A percentile compares a stretch with the other conserved stretches of the same genome.
These are phyloP conservation scores for Sceloporus undulatus DNA, from an alignment of 2,113 vertebrate species.

Conservation along the genomic window DNA sequence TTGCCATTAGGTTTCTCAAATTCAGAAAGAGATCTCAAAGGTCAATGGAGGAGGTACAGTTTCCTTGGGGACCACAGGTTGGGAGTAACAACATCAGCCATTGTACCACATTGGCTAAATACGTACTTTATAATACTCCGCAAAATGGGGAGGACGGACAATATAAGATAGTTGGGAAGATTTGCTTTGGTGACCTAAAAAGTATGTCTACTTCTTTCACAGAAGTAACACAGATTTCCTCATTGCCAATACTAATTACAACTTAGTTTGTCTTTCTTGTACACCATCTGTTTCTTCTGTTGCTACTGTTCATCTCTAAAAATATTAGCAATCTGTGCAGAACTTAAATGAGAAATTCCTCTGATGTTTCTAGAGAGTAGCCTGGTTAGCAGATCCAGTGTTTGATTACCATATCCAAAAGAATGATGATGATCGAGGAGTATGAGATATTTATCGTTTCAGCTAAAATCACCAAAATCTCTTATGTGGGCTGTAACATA, in stretches of 20 bases:
- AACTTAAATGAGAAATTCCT: not conserved
- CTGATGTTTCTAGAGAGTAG: conserved; percentile 3
- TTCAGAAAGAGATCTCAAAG: too few relatives aligned
- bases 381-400: not conserved
- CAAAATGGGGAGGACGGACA: not conserved
- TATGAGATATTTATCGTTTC: not conserved
- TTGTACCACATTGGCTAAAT: not conserved
- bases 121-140: not conserved
- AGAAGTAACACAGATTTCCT: not conserved
- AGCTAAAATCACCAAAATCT: not conserved
- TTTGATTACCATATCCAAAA: not conserved
- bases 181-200: not conserved
- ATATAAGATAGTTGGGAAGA: not conserved
- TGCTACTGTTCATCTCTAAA: not conserved
- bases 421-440: not conserved
- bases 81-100: not conserved
- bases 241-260: too few relatives aligned
- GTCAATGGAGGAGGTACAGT: too few relatives aligned
- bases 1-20: too few relatives aligned
- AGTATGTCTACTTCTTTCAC: not conserved
- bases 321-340: not conserved
- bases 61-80: not conserved
- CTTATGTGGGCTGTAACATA: conserved; percentile 2
- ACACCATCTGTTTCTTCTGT: not conserved
- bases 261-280: not conserved